Evolutionary conservation across 1,140 invertebrate species (phyloP).

Genomic region (Tachypleus tridentatus): DNA sequence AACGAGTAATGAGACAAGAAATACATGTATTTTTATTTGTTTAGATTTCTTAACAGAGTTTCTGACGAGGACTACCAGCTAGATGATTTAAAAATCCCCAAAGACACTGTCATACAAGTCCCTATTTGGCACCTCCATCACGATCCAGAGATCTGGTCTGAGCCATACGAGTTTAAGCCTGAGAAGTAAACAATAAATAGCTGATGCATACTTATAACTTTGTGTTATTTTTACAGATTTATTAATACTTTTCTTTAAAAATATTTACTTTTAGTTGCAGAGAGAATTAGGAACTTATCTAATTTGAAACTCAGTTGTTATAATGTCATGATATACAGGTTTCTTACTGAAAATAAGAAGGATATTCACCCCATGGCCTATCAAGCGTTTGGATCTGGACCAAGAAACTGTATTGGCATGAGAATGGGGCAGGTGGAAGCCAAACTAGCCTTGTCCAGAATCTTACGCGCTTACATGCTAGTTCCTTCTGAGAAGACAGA

Average conservation of each 20-base stretch:
- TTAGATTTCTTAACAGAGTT: conserved; percentile 17
- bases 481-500: background rate
- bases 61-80: conserved; percentile 23
- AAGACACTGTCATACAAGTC: conserved; percentile 27
- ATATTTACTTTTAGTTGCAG: no score
- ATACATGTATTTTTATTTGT: no score
- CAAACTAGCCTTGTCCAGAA: conserved; percentile 42
- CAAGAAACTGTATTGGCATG: conserved; percentile 43
- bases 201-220: no score
- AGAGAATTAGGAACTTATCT: no score
- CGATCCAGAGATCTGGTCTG: conserved; percentile 30
- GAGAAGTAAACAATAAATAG: conserved; percentile 32
- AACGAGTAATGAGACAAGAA: no score
- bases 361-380: conserved; percentile 30
- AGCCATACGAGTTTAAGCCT: conserved; percentile 34
- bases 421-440: conserved; percentile 50
- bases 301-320: no score
- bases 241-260: no score
- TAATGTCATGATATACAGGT: conserved; percentile 2
- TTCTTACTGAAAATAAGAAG: conserved; percentile 20
- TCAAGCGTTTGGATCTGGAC: conserved; percentile 42
- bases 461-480: conserved; percentile 10
- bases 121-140: conserved; percentile 31
- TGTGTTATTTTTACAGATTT: no score
- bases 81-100: conserved; percentile 27